Conservation (phyloP, 2,113 vertebrate genomes). For the Dissostichus mawsoni region DNA sequence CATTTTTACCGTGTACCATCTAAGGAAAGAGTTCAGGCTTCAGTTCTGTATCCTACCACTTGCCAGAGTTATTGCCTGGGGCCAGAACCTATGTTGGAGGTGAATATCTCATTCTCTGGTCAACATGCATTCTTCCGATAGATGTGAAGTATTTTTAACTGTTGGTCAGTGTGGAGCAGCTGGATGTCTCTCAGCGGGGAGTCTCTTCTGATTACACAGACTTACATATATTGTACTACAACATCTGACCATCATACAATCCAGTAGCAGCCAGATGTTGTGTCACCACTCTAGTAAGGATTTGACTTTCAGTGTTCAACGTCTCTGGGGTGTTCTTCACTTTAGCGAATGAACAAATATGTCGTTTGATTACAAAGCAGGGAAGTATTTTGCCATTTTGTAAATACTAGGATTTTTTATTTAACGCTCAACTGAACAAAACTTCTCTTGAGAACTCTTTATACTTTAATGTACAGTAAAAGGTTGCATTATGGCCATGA, state of each 20-base stretch:
- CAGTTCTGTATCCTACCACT: no score
- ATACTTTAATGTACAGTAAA: not conserved
- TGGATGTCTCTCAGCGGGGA: conserved; percentile 6
- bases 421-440: not conserved
- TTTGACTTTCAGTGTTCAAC: not conserved
- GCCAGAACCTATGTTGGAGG: no score
- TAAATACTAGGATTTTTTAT: not conserved
- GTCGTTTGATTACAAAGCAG: not conserved
- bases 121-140: not conserved
- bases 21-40: no score
- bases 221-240: not conserved
- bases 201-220: conserved; percentile 22
- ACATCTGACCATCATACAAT: conserved; percentile 24
- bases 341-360: not conserved
- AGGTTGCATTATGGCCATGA: not conserved
- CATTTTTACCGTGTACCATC: no score
- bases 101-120: no score
- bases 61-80: no score
- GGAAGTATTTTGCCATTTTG: not conserved
- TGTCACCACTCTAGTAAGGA: not conserved
- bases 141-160: not conserved
- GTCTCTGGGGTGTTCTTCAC: not conserved
- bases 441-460: not conserved
- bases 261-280: not conserved
- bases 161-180: not conserved